phyloP scores from a whole-genome alignment of 2,113 vertebrate species.

The Tamias sibiricus region DNA sequence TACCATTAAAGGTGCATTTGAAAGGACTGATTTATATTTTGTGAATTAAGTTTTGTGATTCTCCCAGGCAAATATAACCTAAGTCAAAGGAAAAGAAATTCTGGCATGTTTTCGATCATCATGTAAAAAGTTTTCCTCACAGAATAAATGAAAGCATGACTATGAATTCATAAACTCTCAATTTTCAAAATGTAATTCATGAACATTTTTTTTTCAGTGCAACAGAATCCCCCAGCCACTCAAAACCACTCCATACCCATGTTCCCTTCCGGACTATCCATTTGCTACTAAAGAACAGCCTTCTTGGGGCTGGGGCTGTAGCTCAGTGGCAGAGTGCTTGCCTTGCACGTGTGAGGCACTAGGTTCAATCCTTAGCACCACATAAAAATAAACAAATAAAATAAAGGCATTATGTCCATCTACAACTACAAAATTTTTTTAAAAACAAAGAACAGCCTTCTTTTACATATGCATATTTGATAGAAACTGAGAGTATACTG shows the following conservation, averaged over 20 bases:
- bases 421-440: too few relatives aligned
- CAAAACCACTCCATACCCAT: slow-evolving; percentile 18
- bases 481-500: background rate
- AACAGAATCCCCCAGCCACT: background rate
- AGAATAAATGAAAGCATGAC: slow-evolving; percentile 56
- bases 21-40: slow-evolving; percentile 41
- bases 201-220: background rate
- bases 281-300: slow-evolving; percentile 37
- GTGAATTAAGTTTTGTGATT: slow-evolving; percentile 65
- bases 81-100: slow-evolving; percentile 80
- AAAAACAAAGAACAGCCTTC: slow-evolving; percentile 34
- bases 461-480: slow-evolving; percentile 18
- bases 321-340: too few relatives aligned
- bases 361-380: too few relatives aligned
- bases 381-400: too few relatives aligned
- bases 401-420: too few relatives aligned
- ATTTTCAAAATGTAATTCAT: slow-evolving; percentile 34
- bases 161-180: slow-evolving; percentile 58
- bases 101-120: slow-evolving; percentile 31
- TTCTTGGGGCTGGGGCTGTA: background rate
- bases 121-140: slow-evolving; percentile 39
- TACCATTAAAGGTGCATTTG: slow-evolving; percentile 33
- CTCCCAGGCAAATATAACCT: slow-evolving; percentile 72
- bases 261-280: background rate
- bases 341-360: too few relatives aligned